These are phyloP conservation scores for Drosophila bifasciata DNA, from an alignment of 1,140 invertebrate species.

Conservation along the genomic window DNA sequence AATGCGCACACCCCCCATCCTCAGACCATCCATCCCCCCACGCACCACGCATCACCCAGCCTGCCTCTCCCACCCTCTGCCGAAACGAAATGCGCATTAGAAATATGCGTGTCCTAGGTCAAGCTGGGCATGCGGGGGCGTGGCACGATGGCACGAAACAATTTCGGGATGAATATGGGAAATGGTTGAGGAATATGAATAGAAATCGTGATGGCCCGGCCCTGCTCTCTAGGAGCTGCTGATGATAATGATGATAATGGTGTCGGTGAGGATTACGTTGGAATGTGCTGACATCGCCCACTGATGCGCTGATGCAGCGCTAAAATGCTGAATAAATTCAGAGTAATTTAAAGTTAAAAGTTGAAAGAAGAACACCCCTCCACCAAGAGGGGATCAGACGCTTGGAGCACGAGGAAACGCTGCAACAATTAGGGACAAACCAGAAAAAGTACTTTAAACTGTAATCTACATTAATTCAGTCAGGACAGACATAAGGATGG, in stretches of 20 bases:
- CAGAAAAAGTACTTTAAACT: too few species aligned
- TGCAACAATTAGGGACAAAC: constrained; percentile 22
- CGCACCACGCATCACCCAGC: neutral
- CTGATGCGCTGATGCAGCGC: constrained; percentile 35
- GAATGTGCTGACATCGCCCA: constrained; percentile 36
- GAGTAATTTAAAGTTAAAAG: constrained; percentile 48
- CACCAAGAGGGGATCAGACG: neutral
- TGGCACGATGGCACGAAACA: constrained; percentile 11
- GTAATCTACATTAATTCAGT: too few species aligned
- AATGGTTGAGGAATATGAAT: constrained; percentile 9
- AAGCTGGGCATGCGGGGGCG: constrained; percentile 46
- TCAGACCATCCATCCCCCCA: neutral
- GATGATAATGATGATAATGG: constrained; percentile 3
- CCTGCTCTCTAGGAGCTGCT: neutral
- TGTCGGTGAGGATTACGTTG: constrained; percentile 23
- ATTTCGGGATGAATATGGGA: constrained; percentile 24
- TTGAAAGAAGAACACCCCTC: constrained; percentile 1
- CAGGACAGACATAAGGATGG: too few species aligned
- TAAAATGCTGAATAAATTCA: constrained; percentile 30
- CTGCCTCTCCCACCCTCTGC: neutral
- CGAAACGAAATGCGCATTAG: constrained; percentile 66
- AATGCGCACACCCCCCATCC: constrained; percentile 45
- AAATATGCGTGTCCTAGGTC: constrained; percentile 74
- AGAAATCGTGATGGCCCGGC: constrained; percentile 9
- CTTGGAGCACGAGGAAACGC: neutral